Evolutionary conservation across 2,797 vertebrate genomes (phyloP), one percentile per base, ranked within the genome.

Genomic region (Sphenopsis melanotis): DNA sequence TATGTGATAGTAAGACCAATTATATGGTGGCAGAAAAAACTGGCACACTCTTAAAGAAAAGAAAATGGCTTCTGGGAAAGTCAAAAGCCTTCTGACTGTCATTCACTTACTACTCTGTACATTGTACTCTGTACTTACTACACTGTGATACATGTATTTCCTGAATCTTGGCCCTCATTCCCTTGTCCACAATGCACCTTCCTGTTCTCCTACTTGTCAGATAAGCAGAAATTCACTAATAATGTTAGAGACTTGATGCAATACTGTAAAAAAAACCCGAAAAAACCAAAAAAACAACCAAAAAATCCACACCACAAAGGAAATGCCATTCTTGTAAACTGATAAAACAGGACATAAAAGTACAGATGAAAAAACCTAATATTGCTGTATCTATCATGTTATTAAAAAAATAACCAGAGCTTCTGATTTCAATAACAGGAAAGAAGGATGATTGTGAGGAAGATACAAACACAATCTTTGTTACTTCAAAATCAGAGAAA

Each of bases 11-110:
- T 15, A 63, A 82, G 29, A 84, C 1, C 37, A 78, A 57, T 47
- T 23, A 77, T 10, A 39, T 0, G 0, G 49, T 1, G 1, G 37
- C 37, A 89, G 23, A 66, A 87, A 76, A 74, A 56, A 15, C 2
- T 37, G 26, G 5, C 24, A 52, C 4, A 3, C 29, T 66, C 55
- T 29, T 46, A 55, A 52, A 78, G 14, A 32, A 17, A 79, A 64
- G 49, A 83, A 91, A 77, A 68, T 10, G 6, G 12, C 18, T 83
- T 86, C 42, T 29, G 16, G 18, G 66, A 52, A 84, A 85, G 36
- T 14, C 41, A 91, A 53, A 85, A 59, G 34, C 16, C 41, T 74
- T 34, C 64, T 44, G 49, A 53, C 21, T 74, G 46, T 21, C n/a
- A 53, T 53, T 70, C n/a, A 49, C 57, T 70, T 63, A 42, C 34